Evolutionary conservation across 2,888 invertebrate species (phyloP).

Genomic region (Latheticus oryzae): DNA sequence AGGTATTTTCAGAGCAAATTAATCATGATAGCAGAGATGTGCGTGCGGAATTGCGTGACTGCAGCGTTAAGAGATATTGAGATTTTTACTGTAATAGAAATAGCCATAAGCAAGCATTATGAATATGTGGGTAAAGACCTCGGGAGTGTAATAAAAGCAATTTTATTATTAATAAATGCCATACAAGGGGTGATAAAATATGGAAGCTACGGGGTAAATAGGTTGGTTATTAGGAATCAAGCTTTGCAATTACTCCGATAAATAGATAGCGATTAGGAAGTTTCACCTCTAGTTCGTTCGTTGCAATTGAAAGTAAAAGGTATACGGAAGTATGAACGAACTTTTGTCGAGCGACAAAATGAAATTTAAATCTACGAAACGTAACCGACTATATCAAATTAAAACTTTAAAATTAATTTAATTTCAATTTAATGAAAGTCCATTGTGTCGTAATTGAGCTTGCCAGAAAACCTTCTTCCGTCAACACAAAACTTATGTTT

Average conservation of each 20-base stretch:
- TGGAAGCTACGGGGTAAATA: slow-evolving; percentile 28
- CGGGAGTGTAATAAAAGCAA: slow-evolving; percentile 28
- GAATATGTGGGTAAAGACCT: too few species aligned
- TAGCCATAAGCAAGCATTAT: too few species aligned
- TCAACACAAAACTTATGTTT: slow-evolving; percentile 39
- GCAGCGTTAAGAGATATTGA: slow-evolving; percentile 15
- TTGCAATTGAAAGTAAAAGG: too few species aligned
- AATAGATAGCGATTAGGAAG: slow-evolving; percentile 32
- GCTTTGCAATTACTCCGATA: slow-evolving; percentile 34
- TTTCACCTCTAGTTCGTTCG: too few species aligned
- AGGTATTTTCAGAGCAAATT: slow-evolving; percentile 14
- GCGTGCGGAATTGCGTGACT: slow-evolving; percentile 22
- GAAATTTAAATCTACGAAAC: slow-evolving; percentile 11
- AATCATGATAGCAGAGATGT: slow-evolving; percentile 18
- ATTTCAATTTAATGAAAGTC: slow-evolving; percentile 25
- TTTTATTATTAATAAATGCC: slow-evolving; percentile 33
- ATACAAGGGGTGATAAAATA: slow-evolving; percentile 23
- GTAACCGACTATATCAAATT: slow-evolving; percentile 25
- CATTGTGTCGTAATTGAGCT: slow-evolving; percentile 10
- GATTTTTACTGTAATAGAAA: too few species aligned
- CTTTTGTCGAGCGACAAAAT: too few species aligned
- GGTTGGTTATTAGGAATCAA: slow-evolving; percentile 29
- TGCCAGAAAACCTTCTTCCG: slow-evolving; percentile 8
- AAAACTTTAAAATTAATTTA: slow-evolving; percentile 32
- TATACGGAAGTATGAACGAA: too few species aligned